Evolutionary conservation across 2,797 vertebrate genomes (phyloP).

Genomic region (Acropternis orthonyx): DNA sequence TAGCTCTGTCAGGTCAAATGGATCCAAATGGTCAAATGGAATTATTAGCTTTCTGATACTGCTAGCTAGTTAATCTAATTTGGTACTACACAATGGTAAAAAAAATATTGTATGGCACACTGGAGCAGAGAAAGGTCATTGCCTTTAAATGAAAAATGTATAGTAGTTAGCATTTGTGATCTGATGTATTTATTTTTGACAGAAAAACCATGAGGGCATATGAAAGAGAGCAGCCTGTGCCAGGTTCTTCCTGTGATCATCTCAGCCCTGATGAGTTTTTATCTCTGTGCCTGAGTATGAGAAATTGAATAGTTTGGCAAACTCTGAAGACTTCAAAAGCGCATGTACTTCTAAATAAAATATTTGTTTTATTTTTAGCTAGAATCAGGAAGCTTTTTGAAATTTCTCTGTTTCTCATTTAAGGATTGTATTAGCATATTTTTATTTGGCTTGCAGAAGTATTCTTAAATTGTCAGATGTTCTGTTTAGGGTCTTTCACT

Average conservation of each 20-base stretch:
- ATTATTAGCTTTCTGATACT: not conserved
- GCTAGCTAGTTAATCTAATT: conserved; percentile 14
- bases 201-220: conserved; percentile 43
- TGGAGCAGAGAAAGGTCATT: conserved; percentile 11
- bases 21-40: not conserved
- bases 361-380: conserved; percentile 44
- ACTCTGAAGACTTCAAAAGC: conserved; percentile 38
- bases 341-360: conserved; percentile 32
- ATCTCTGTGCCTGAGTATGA: conserved; percentile 35
- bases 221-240: conserved; percentile 50
- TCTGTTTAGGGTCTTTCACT: not conserved
- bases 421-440: not conserved
- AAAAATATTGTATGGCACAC: not conserved
- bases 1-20: not conserved
- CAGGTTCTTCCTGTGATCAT: conserved; percentile 63
- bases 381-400: not conserved
- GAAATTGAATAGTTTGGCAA: conserved; percentile 57
- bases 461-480: not conserved
- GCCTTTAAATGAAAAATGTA: conserved; percentile 55
- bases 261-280: conserved; percentile 56
- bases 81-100: not conserved
- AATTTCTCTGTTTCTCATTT: not conserved
- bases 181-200: conserved; percentile 55
- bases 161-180: conserved; percentile 45
- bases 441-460: conserved; percentile 8